These are phyloP conservation scores for Escarpia spicata DNA, from an alignment of 2,888 invertebrate genomes.

Conservation along the genomic window DNA sequence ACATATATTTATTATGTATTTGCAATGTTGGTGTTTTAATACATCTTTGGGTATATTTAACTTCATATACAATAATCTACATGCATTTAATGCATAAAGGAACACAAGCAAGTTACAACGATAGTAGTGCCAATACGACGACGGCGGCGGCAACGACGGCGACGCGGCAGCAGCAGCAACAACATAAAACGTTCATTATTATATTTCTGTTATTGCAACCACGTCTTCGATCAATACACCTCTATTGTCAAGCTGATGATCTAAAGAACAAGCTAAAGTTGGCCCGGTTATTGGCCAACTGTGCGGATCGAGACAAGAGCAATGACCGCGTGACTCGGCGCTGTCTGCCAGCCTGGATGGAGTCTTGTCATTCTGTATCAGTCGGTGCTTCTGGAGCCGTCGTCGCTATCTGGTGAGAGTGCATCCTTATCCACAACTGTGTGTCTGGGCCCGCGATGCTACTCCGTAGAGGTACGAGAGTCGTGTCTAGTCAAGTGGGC, in stretches of 20 bases:
- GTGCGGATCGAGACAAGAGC: neutral
- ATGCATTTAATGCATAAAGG: no score
- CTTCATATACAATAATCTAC: no score
- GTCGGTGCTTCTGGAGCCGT: neutral
- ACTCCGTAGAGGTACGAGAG: neutral
- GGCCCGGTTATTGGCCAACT: neutral
- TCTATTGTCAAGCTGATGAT: neutral
- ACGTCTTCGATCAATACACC: no score
- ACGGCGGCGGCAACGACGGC: no score
- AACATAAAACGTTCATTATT: no score
- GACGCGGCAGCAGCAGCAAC: no score
- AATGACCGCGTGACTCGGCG: neutral
- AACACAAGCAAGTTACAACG: no score
- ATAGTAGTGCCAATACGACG: no score
- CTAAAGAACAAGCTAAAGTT: neutral
- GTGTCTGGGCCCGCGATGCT: neutral
- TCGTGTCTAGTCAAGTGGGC: neutral
- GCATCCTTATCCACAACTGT: neutral
- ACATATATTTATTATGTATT: no score
- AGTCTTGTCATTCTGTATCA: neutral
- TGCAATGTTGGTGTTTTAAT: no score
- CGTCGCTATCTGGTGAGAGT: neutral
- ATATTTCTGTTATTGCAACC: no score
- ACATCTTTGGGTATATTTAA: no score
- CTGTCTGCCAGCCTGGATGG: neutral